phyloP scores from a whole-genome alignment of 2,113 vertebrate genomes.

The rat (Rattus norvegicus) region GRCr8 NC_086039.1:142321501-142322000 shows the following conservation, averaged over 20 bases:
- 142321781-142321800: background rate
- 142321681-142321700: constrained; percentile 72
- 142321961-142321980: background rate
- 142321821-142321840: background rate
- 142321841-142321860: background rate
- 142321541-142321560: constrained; percentile 78
- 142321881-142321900: background rate
- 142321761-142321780: constrained; percentile 35
- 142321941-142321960: background rate
- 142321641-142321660: constrained; percentile 70
- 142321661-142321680: constrained; percentile 68
- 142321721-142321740: constrained; percentile 61
- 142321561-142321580: constrained; percentile 75
- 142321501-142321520: constrained; percentile 51
- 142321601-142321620: constrained; percentile 76
- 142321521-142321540: constrained; percentile 74
- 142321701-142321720: constrained; percentile 64
- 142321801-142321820: background rate
- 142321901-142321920: background rate
- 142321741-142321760: constrained; percentile 64
- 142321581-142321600: constrained; percentile 79
- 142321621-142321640: constrained; percentile 69
- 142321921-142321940: background rate
- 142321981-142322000: background rate
- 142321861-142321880: background rate